Conservation (phyloP, 2,797 vertebrate species). For the Onychomys leucogaster region DNA sequence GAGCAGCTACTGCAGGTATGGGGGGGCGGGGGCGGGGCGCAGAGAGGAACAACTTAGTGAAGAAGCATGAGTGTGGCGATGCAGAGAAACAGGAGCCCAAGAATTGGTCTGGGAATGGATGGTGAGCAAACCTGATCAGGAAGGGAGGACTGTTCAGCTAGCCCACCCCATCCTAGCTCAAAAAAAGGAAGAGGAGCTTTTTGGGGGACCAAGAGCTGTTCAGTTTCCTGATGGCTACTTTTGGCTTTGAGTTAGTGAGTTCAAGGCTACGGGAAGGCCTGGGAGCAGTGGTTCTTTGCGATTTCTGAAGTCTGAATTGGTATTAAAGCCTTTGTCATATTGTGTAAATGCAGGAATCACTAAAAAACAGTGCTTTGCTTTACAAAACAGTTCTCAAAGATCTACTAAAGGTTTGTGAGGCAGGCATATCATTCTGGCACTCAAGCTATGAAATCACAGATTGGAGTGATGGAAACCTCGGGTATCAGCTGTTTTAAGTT, state of each 20-base stretch:
- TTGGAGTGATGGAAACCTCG: not conserved
- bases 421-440: not conserved
- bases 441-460: not conserved
- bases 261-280: not conserved
- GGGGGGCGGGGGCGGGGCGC: not conserved
- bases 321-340: not conserved
- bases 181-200: not conserved
- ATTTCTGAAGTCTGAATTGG: not conserved
- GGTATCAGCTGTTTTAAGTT: not conserved
- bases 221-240: not conserved
- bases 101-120: not conserved
- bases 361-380: conserved; percentile 37
- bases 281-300: not conserved
- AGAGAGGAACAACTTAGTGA: not conserved
- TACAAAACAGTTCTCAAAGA: conserved; percentile 52
- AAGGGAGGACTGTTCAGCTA: not conserved
- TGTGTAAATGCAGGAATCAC: not conserved
- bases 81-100: not conserved
- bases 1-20: not conserved
- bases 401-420: conserved; percentile 12
- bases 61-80: not conserved
- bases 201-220: not conserved
- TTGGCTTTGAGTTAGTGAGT: not conserved
- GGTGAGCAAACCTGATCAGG: not conserved
- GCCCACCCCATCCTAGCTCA: no score